Evolutionary conservation across 1,140 invertebrate genomes (phyloP).

Genomic region (Idris sp.): DNA sequence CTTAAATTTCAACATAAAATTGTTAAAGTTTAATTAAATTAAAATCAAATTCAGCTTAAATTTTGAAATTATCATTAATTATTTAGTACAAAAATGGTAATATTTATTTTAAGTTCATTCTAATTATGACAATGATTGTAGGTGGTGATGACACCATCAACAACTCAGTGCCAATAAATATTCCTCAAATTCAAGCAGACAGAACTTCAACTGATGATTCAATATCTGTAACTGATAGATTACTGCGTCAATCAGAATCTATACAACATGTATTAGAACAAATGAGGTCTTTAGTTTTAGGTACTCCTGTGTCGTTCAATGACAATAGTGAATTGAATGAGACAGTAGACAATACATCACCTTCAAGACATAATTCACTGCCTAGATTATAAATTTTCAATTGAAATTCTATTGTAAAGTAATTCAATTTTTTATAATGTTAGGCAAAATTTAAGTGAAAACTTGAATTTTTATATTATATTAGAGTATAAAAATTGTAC

Average conservation of each 20-base stretch:
- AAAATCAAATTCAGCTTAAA: no score
- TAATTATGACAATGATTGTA: conserved; percentile 38
- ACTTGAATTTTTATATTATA: no score
- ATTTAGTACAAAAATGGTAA: not conserved
- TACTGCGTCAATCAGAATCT: conserved; percentile 72
- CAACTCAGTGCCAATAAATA: conserved; percentile 71
- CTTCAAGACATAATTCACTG: conserved; percentile 19
- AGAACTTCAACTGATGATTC: conserved; percentile 69
- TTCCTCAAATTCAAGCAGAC: conserved; percentile 15
- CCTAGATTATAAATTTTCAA: conserved; percentile 17
- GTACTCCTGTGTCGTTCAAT: conserved; percentile 67
- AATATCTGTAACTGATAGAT: conserved; percentile 70
- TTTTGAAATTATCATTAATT: no score
- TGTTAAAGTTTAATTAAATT: no score
- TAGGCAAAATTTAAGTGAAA: no score
- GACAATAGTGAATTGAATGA: conserved; percentile 16
- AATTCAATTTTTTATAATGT: no score
- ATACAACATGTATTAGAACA: conserved; percentile 77
- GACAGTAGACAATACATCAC: conserved; percentile 17
- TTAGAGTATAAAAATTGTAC: no score
- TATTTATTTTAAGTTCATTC: conserved; percentile 12
- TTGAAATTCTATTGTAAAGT: conserved; percentile 23
- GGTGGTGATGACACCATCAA: conserved; percentile 69
- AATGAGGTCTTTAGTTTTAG: conserved; percentile 75
- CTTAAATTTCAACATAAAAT: no score